Evolutionary conservation across 2,113 vertebrate species (phyloP), one percentile per base, ranked within the genome.

Genomic region (Tetrao urogallus): DNA sequence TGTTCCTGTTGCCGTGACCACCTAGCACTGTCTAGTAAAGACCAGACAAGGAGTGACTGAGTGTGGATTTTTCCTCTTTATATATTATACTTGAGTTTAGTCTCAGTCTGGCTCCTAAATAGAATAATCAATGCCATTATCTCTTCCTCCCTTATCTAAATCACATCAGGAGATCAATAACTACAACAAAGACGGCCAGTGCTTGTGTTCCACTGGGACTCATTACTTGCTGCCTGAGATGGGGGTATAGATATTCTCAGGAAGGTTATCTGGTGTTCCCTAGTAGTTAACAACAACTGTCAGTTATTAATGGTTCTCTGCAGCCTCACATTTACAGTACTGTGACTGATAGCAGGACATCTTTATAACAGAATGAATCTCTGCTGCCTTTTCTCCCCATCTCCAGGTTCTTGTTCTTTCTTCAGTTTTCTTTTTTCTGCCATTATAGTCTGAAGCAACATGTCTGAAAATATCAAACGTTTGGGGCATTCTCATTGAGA

Each of bases 41-140:
- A 94, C 91, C 79, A 92, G 95, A 96, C 95, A 92, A 94, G 86
- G 79, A 88, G 89, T 96, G 96, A 97, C 89, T 50, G 92, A 97
- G 74, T 88, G 94, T 95, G 89, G 88, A 92, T 89, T 96, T 71
- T 95, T 79, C 87, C 85, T 94, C 83, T 95, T 94, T 95, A 48
- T 92, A 82, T 95, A 88, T 97, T 97, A 94, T 97, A 96, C 96
- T 96, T 93, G 96, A 97, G 96, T 97, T 97, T 97, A 96, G 93
- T 96, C 95, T 97, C 71, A 65, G 97, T 94, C 95, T 93, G 96
- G 95, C 95, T 98, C 95, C 97, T 97, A 98, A 98, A 98, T 98
- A 97, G 97, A 98, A 98, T 98, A 98, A 98, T 98, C 98, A 97
- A 98, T 98, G 96, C 95, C 96, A 98, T 98, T 98, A 98, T 98